phyloP scores from a whole-genome alignment of 2,888 invertebrate genomes.

The Dasypolia templi region DNA sequence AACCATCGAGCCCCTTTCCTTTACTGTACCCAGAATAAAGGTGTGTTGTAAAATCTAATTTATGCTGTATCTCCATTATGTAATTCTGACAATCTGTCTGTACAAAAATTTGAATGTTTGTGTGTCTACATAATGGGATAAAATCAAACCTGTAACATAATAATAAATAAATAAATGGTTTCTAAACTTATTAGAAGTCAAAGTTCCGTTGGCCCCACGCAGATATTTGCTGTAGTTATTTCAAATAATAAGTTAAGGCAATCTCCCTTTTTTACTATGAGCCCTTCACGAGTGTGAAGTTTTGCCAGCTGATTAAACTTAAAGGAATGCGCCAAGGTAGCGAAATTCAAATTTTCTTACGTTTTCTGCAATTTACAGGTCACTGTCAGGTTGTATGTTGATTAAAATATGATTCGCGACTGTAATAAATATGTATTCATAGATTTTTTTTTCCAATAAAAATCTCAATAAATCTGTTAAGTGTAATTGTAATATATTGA shows the following conservation, averaged over 20 bases:
- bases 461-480: too few relatives aligned
- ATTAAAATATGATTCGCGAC: too few relatives aligned
- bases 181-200: too few relatives aligned
- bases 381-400: too few relatives aligned
- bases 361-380: too few relatives aligned
- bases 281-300: not conserved
- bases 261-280: not conserved
- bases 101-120: not conserved
- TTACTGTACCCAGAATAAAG: conserved; percentile 98
- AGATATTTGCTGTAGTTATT: not conserved
- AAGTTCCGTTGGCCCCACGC: not conserved
- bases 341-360: not conserved
- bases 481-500: too few relatives aligned
- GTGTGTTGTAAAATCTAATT: conserved; percentile 80
- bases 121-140: not conserved
- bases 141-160: not conserved
- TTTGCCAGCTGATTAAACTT: not conserved
- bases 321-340: not conserved
- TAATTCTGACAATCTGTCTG: not conserved
- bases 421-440: too few relatives aligned
- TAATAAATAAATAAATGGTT: too few relatives aligned
- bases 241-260: not conserved
- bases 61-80: not conserved
- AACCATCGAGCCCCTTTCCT: conserved; percentile 97
- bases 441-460: too few relatives aligned